Conservation (phyloP, 2,113 vertebrate species). For the Rhegmatorhina hoffmannsi region DNA sequence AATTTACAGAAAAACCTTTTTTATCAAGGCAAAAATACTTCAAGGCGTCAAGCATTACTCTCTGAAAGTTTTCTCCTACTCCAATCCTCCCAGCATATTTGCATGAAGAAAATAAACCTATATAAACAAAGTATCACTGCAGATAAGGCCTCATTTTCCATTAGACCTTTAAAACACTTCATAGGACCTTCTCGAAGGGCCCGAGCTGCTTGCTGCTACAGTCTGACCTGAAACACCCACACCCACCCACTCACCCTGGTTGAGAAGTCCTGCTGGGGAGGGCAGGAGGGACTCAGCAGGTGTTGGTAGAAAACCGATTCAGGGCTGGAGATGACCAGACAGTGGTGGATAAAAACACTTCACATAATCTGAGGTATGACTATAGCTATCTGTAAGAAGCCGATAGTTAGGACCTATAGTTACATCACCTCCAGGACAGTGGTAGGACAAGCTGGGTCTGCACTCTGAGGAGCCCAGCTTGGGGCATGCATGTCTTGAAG, state of each 20-base stretch:
- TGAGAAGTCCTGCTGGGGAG: background rate
- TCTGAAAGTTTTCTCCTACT: background rate
- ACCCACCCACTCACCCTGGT: too few relatives aligned
- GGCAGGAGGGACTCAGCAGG: background rate
- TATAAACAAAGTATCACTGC: background rate
- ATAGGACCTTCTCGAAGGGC: background rate
- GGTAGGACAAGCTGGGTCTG: background rate
- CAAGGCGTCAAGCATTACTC: background rate
- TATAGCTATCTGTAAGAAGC: background rate
- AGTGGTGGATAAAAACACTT: background rate
- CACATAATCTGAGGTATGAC: background rate
- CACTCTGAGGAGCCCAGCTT: accelerated
- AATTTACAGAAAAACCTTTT: background rate
- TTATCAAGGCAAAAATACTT: background rate
- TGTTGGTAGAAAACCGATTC: background rate
- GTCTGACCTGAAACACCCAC: background rate
- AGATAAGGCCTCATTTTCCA: background rate
- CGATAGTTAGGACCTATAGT: background rate
- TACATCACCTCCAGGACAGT: background rate
- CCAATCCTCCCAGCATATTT: background rate
- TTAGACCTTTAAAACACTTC: background rate
- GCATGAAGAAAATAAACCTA: background rate
- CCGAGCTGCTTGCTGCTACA: background rate
- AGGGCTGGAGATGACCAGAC: background rate
- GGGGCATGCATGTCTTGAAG: background rate